phyloP scores from a whole-genome alignment of 2,797 vertebrate species.

The Serranus cabrilla region DNA sequence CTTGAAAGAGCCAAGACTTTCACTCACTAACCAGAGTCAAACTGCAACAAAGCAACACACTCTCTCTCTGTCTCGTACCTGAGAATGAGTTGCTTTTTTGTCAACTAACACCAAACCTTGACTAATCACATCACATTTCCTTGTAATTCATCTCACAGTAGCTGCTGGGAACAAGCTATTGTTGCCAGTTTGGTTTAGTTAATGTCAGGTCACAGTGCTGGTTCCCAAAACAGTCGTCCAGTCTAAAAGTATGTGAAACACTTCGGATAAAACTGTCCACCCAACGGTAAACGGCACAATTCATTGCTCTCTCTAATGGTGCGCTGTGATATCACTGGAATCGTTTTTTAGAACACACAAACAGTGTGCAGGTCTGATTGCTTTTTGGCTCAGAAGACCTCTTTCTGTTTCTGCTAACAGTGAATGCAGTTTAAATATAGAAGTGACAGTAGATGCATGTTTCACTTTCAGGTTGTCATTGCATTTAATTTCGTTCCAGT shows the following conservation, averaged over 20 bases:
- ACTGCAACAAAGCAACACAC: constrained; percentile 24
- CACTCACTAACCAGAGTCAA: constrained; percentile 43
- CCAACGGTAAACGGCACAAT: constrained; percentile 58
- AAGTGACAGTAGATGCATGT: neutral
- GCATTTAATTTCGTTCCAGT: no score
- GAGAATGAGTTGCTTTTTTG: constrained; percentile 28
- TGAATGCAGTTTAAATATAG: constrained; percentile 11
- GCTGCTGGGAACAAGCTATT: constrained; percentile 45
- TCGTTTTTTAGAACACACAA: constrained; percentile 24
- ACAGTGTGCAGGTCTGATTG: neutral
- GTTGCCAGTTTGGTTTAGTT: constrained; percentile 58
- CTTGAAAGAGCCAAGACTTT: constrained; percentile 53
- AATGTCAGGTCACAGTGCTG: constrained; percentile 68
- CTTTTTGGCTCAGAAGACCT: neutral
- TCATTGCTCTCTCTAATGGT: constrained; percentile 52
- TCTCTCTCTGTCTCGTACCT: constrained; percentile 1
- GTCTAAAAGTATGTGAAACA: constrained; percentile 65
- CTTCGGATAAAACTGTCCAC: constrained; percentile 55
- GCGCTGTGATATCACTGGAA: constrained; percentile 25
- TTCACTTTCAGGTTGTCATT: no score
- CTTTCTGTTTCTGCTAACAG: neutral
- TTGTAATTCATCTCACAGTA: constrained; percentile 55
- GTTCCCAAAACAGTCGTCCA: constrained; percentile 56
- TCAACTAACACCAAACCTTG: constrained; percentile 30
- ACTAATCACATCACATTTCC: constrained; percentile 47